Conservation (phyloP, 2,888 invertebrate species). For the Podabrus alpinus region DNA sequence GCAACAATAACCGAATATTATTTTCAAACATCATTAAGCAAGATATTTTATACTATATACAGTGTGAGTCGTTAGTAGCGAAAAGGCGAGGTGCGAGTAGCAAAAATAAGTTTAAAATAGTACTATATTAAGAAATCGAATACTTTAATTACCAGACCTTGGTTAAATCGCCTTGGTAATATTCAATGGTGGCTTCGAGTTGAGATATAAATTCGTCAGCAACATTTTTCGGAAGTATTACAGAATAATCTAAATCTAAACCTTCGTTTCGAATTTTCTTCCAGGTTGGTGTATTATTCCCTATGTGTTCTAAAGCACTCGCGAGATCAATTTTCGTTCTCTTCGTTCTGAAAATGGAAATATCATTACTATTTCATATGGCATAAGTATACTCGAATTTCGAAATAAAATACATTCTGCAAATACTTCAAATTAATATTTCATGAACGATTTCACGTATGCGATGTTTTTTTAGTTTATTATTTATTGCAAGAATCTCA, state of each 20-base stretch:
- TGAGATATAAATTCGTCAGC: conserved; percentile 58
- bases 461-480: not conserved
- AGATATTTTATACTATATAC: not conserved
- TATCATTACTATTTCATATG: not conserved
- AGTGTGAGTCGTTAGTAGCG: too few species aligned
- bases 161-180: conserved; percentile 67
- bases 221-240: conserved; percentile 54
- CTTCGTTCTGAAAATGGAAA: conserved; percentile 35
- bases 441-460: conserved; percentile 3
- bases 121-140: too few species aligned
- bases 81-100: too few species aligned
- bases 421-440: conserved; percentile 7
- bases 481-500: not conserved
- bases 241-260: conserved; percentile 63
- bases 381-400: conserved; percentile 7
- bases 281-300: conserved; percentile 40
- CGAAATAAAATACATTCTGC: conserved; percentile 5
- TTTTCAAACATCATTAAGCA: not conserved
- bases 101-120: too few species aligned
- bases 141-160: conserved; percentile 57
- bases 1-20: not conserved
- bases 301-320: conserved; percentile 32
- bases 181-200: conserved; percentile 62
- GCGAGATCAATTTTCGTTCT: conserved; percentile 40
- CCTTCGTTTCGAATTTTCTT: conserved; percentile 58